Base-by-base conservation (phyloP, 2,113 vertebrate genomes). In the Empidonax alnorum region DNA sequence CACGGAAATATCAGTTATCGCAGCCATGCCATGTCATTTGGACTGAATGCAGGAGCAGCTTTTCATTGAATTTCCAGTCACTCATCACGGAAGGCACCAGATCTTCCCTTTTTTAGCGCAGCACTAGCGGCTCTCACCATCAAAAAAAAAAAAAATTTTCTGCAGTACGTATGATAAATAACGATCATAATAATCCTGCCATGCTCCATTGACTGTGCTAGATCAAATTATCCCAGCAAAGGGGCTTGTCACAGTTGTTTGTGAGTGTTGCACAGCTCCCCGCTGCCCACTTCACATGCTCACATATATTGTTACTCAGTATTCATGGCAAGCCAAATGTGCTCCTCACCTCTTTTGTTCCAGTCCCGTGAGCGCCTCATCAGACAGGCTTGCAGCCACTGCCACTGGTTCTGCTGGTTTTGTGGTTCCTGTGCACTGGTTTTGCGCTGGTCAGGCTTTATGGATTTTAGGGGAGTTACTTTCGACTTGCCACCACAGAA, bases 141-240 rank as follows among this genome's bases (percentile, higher is more conserved):
- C 1, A 21, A 47, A 66, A 76, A 28, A 59, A 59, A 66, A 30
- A 41, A 41, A 27, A 18, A 14, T 16, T 17, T 61, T 62, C 49
- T 62, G 23, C 39, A 67, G 55, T 56, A 56, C 61, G 39, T 77
- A 19, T 14, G 69, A 86, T 88, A 87, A 96, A 95, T 86, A 76
- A 84, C 1, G 1, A 41, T 86, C 4, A 4, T 61, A 20, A 80
- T 61, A 91, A 94, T 74, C 31, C 68, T 42, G 73, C 62, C 63
- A 83, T 4, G 55, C 89, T 87, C 67, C 79, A 55, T 44, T 82
- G 76, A 46, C 72, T 23, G 42, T 20, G 23, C 55, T 55, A 89
- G 58, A 94, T 75, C 66, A 90, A 85, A 83, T 96, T 88, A 87
- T 46, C 39, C n/a, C 68, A 7, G 68, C 46, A 12, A 85, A 90